Evolutionary conservation across 2,113 vertebrate genomes (phyloP), one percentile per base, ranked within the genome.

Genomic region (Lates calcarifer): DNA sequence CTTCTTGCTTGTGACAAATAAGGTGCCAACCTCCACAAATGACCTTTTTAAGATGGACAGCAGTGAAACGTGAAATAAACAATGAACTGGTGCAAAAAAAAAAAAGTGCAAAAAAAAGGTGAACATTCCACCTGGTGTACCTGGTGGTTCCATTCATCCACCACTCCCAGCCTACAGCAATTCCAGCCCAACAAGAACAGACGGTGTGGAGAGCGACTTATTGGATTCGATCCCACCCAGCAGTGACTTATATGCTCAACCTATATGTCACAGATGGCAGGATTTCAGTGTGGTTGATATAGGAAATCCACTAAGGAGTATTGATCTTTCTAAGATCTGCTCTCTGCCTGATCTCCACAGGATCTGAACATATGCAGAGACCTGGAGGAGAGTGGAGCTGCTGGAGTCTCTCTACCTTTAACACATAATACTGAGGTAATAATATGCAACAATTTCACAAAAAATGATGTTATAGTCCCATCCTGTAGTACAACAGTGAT

Each of bases 251-350:
- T 88, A 88, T 20, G 47, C 88, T 91, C 89, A 81, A 91, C 86
- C 91, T 92, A 90, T 94, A 92, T 91, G 90, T 91, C 91, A 91
- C 93, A 94, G 92, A 93, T 94, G 91, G 92, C 75, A 35, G 92
- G 88, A 92, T 92, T 91, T 92, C 84, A 78, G 35, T 57, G 74
- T 41, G 82, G 91, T 86, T 92, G 90, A 90, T 94, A 88, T 90
- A 92, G 90, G 88, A 94, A 93, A 92, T 89, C 90, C 90, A 92
- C 90, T 81, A 67, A 91, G 89, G 87, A 88, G 79, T 93, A 93
- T 94, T 93, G 92, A 93, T 93, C 87, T 90, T 62, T 78, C 66
- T 65, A 69, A 90, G 90, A 83, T 83, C 80, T 87, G 82, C 88
- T 89, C 81, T 76, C 73, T 76, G 84, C 81, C 88, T 90, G 87